These are phyloP conservation scores for Bettongia penicillata DNA, from an alignment of 2,113 vertebrate species.

Conservation along the genomic window DNA sequence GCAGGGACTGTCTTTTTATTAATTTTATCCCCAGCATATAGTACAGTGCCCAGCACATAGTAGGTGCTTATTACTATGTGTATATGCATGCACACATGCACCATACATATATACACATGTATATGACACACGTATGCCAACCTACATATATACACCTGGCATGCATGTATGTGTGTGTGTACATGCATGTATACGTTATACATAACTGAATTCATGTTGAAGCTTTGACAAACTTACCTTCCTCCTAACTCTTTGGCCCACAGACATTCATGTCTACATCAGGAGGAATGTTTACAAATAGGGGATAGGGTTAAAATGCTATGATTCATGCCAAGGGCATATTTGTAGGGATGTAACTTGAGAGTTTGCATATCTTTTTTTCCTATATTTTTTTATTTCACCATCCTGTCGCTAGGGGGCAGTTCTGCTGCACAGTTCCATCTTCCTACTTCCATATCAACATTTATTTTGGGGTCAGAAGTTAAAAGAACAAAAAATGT, in stretches of 20 bases:
- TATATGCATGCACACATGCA: not conserved
- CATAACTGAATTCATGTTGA: not conserved
- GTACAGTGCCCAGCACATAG: not conserved
- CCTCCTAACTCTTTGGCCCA: not conserved
- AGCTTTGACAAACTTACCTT: not conserved
- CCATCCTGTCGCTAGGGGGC: conserved; percentile 64
- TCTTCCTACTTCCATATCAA: not conserved
- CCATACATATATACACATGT: not conserved
- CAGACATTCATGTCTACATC: not conserved
- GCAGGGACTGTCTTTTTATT: not conserved
- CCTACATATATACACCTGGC: too few relatives aligned
- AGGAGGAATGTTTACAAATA: not conserved
- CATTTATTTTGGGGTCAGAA: not conserved
- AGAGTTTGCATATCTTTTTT: not conserved
- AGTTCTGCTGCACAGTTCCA: conserved; percentile 62
- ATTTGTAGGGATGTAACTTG: not conserved
- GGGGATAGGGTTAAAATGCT: not conserved
- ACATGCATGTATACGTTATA: not conserved
- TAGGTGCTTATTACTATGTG: not conserved
- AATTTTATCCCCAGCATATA: not conserved
- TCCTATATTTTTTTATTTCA: not conserved
- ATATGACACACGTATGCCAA: not conserved
- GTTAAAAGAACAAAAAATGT: conserved; percentile 11
- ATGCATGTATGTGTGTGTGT: too few relatives aligned
- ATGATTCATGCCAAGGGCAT: not conserved